A percentile compares a stretch with the other conserved stretches of the same genome.
Evolutionary conservation across 2,113 vertebrate genomes (phyloP).

Genomic region (Macaca nemestrina): DNA sequence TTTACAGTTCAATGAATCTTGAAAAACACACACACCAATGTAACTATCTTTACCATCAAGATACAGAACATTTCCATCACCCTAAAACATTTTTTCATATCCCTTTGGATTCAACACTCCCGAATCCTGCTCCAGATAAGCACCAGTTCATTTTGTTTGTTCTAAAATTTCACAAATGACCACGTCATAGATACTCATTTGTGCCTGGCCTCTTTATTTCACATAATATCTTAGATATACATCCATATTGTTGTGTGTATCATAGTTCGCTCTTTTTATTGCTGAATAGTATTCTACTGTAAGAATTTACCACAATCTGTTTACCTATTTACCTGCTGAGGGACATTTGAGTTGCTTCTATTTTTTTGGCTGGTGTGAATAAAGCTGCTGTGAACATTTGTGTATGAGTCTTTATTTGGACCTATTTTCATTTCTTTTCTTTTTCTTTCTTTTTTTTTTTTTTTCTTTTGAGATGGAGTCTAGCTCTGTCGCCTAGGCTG

Average conservation of each 20-base stretch:
- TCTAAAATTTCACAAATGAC: constrained; percentile 7
- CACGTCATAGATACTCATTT: background rate
- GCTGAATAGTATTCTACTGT: background rate
- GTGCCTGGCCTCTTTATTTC: constrained; percentile 1
- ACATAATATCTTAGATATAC: background rate
- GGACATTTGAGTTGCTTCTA: background rate
- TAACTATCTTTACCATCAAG: background rate
- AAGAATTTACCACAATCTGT: background rate
- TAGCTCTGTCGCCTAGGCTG: too few relatives aligned
- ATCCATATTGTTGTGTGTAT: background rate
- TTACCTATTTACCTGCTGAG: background rate
- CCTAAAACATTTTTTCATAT: background rate
- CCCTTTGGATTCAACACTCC: background rate
- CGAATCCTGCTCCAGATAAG: background rate
- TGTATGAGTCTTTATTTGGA: background rate
- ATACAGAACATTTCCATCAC: background rate
- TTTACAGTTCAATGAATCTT: background rate
- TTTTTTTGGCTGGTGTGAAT: background rate
- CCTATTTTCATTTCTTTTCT: too few relatives aligned
- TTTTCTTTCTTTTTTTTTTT: too few relatives aligned
- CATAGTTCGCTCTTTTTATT: background rate
- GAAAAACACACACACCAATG: background rate
- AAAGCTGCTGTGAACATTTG: background rate
- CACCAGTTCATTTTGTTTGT: background rate
- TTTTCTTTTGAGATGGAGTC: too few relatives aligned